These are phyloP conservation scores for Zosterops hypoxanthus DNA, from an alignment of 2,113 vertebrate species.

Conservation along the genomic window DNA sequence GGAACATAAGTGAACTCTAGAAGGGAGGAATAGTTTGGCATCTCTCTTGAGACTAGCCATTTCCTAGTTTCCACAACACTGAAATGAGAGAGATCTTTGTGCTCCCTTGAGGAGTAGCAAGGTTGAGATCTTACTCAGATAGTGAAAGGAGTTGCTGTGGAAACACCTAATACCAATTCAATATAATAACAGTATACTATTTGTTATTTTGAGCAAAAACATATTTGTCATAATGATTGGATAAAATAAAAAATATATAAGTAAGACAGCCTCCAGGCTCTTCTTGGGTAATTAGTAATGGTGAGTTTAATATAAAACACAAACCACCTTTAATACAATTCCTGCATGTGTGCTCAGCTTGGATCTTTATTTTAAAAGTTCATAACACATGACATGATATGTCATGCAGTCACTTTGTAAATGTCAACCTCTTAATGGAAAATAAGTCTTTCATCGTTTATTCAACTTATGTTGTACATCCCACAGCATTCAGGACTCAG, in stretches of 20 bases:
- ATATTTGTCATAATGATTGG: neutral
- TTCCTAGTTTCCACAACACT: neutral
- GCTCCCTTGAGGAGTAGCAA: neutral
- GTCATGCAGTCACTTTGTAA: neutral
- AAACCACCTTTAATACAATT: neutral
- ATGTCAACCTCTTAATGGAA: slow-evolving; percentile 9
- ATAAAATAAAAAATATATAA: neutral
- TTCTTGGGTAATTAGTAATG: neutral
- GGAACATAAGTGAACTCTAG: neutral
- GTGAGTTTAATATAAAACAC: neutral
- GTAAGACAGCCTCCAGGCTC: neutral
- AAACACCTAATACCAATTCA: neutral
- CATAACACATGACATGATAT: neutral
- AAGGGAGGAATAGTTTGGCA: neutral
- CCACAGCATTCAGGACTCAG: neutral
- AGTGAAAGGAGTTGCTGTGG: neutral
- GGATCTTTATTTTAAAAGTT: slow-evolving; percentile 14
- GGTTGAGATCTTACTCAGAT: neutral
- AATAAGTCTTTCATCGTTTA: neutral
- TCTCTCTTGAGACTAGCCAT: neutral
- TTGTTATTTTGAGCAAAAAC: neutral
- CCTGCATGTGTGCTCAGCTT: neutral
- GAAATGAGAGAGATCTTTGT: neutral
- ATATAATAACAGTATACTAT: neutral
- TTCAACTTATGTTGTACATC: neutral